phyloP scores from a whole-genome alignment of 2,888 invertebrate genomes.

The Cyaniris semiargus region DNA sequence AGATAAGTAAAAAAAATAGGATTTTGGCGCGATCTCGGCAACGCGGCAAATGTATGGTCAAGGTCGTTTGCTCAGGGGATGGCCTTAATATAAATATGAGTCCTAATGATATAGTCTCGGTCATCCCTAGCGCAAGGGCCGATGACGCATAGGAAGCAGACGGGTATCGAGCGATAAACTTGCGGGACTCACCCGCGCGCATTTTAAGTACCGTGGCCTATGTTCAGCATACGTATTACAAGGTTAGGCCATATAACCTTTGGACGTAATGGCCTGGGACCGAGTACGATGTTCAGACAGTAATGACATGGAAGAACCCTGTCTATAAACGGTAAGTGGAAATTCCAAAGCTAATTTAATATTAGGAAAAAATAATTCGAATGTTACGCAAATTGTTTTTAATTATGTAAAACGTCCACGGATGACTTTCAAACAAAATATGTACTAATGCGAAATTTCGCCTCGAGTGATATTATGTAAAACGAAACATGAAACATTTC shows the following conservation, averaged over 20 bases:
- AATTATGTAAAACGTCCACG: not conserved
- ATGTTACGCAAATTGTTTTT: not conserved
- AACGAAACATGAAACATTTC: not conserved
- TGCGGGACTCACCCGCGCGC: slow-evolving; percentile 25
- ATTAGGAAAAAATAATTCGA: not conserved
- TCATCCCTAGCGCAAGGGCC: slow-evolving; percentile 5
- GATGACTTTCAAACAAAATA: not conserved
- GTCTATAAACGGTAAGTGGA: not conserved
- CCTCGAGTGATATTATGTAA: not conserved
- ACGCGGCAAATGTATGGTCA: too few relatives aligned
- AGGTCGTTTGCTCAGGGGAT: too few relatives aligned
- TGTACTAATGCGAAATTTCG: not conserved
- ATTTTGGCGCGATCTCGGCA: too few relatives aligned
- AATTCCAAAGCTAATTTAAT: not conserved
- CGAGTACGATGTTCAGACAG: slow-evolving; percentile 3
- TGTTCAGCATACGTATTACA: slow-evolving; percentile 18
- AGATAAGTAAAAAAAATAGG: too few relatives aligned
- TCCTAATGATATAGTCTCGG: not conserved
- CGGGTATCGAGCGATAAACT: slow-evolving; percentile 18
- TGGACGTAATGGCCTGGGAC: not conserved
- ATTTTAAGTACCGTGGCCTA: slow-evolving; percentile 25
- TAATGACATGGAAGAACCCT: not conserved
- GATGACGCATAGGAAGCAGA: slow-evolving; percentile 30
- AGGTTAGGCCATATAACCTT: slow-evolving; percentile 24
- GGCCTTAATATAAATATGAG: not conserved